Evolutionary conservation across 2,797 vertebrate genomes (phyloP).

Genomic region (Galaxias olidus): DNA sequence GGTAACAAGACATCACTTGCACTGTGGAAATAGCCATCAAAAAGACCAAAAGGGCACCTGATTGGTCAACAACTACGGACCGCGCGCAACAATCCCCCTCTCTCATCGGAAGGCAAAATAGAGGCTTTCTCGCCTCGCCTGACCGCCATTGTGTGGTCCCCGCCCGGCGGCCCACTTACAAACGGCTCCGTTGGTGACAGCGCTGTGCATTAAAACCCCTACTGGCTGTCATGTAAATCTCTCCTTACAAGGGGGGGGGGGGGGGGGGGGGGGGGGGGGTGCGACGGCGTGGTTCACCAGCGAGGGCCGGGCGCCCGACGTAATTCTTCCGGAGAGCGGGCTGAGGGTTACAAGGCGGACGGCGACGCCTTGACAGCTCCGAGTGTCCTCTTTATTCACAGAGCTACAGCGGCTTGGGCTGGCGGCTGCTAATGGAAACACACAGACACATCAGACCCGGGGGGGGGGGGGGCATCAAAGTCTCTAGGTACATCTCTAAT

Average conservation of each 20-base stretch:
- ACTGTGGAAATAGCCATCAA: too few relatives aligned
- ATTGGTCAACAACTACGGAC: too few relatives aligned
- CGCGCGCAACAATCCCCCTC: too few relatives aligned
- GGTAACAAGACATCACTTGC: too few relatives aligned
- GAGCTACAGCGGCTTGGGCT: conserved; percentile 28
- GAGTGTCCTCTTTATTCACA: conserved; percentile 42
- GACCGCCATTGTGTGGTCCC: conserved; percentile 15
- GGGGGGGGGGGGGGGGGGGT: too few relatives aligned
- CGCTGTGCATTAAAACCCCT: conserved; percentile 48
- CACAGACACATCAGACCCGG: conserved; percentile 11
- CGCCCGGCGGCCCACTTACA: conserved; percentile 19
- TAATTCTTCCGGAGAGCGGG: conserved; percentile 31
- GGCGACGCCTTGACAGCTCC: conserved; percentile 34
- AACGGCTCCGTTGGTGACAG: conserved; percentile 39
- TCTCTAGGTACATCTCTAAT: background rate
- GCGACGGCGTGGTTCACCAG: conserved; percentile 23
- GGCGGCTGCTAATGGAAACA: conserved; percentile 32
- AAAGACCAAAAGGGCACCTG: too few relatives aligned
- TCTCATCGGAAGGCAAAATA: background rate
- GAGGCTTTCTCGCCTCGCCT: conserved; percentile 24
- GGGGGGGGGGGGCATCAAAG: conserved; percentile 17
- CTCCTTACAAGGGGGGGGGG: conserved; percentile 39
- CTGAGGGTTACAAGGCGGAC: conserved; percentile 10
- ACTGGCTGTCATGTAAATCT: conserved; percentile 57
- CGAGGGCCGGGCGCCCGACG: conserved; percentile 25